Evolutionary conservation across 2,113 vertebrate genomes (phyloP).

Genomic region (Archocentrus centrarchus): DNA sequence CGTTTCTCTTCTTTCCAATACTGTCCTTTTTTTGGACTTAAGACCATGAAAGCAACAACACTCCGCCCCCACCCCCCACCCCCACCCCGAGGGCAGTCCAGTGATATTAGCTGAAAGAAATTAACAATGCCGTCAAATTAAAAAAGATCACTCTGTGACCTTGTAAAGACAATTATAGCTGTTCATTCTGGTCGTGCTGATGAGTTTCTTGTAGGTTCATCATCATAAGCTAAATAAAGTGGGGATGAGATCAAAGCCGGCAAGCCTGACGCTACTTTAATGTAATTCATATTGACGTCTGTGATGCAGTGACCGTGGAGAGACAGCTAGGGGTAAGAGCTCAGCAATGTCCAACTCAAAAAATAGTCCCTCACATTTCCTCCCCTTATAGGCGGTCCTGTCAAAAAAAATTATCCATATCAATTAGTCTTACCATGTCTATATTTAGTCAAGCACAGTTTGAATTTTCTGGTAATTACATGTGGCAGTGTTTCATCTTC

Average conservation of each 20-base stretch:
- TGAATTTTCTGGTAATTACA: conserved; percentile 66
- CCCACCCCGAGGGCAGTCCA: conserved; percentile 50
- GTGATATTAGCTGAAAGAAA: conserved; percentile 67
- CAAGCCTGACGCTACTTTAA: conserved; percentile 45
- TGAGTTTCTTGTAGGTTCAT: conserved; percentile 74
- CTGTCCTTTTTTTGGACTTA: conserved; percentile 41
- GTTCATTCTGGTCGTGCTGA: conserved; percentile 61
- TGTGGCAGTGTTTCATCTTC: conserved; percentile 49
- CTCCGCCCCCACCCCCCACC: conserved; percentile 31
- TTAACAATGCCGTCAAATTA: conserved; percentile 70
- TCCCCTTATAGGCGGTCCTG: conserved; percentile 47
- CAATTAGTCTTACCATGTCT: conserved; percentile 47
- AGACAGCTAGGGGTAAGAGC: conserved; percentile 42
- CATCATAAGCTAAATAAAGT: conserved; percentile 73
- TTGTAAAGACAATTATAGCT: conserved; percentile 78
- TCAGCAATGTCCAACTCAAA: conserved; percentile 54
- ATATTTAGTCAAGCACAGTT: conserved; percentile 56
- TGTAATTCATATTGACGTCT: conserved; percentile 66
- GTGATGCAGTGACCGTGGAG: conserved; percentile 58
- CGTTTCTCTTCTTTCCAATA: conserved; percentile 1
- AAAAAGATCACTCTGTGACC: conserved; percentile 70
- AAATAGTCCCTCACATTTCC: conserved; percentile 26
- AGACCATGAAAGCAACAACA: conserved; percentile 63
- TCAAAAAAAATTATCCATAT: conserved; percentile 72
- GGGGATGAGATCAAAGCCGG: conserved; percentile 65